Conservation (phyloP, 2,113 vertebrate species). For the Geococcyx californianus region DNA sequence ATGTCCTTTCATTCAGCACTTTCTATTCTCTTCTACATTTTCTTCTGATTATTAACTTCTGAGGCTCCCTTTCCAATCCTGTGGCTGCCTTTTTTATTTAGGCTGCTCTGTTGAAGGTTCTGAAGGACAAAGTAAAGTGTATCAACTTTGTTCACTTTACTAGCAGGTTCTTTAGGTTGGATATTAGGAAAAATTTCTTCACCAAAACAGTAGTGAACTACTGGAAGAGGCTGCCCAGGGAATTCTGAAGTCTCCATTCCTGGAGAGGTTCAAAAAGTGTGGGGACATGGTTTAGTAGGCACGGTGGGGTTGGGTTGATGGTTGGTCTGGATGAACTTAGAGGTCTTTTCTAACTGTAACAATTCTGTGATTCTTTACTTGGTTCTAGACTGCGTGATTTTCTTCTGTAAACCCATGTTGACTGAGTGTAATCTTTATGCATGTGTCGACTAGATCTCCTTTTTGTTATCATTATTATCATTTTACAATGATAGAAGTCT, state of each 20-base stretch:
- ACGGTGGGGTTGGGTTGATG: no score
- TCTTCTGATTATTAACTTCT: not conserved
- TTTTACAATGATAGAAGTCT: not conserved
- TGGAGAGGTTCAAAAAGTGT: no score
- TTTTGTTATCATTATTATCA: not conserved
- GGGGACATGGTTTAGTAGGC: no score
- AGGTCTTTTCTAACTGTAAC: no score
- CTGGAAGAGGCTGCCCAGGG: no score
- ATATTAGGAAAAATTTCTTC: no score
- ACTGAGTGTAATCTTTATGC: not conserved
- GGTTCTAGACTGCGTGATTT: not conserved
- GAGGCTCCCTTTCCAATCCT: not conserved
- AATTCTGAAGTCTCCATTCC: no score
- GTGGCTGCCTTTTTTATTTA: not conserved
- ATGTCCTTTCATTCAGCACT: not conserved
- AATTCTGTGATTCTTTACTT: not conserved
- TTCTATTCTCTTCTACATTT: not conserved
- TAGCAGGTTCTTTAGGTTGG: not conserved
- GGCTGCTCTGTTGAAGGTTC: not conserved
- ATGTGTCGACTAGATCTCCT: not conserved
- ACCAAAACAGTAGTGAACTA: no score
- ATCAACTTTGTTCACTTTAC: accelerated
- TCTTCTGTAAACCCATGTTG: not conserved
- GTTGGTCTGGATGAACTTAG: no score
- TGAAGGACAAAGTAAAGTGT: not conserved